Evolutionary conservation across 2,888 invertebrate genomes (phyloP), one percentile per base, ranked within the genome.

Genomic region (Zaprionus obscuricornis): DNA sequence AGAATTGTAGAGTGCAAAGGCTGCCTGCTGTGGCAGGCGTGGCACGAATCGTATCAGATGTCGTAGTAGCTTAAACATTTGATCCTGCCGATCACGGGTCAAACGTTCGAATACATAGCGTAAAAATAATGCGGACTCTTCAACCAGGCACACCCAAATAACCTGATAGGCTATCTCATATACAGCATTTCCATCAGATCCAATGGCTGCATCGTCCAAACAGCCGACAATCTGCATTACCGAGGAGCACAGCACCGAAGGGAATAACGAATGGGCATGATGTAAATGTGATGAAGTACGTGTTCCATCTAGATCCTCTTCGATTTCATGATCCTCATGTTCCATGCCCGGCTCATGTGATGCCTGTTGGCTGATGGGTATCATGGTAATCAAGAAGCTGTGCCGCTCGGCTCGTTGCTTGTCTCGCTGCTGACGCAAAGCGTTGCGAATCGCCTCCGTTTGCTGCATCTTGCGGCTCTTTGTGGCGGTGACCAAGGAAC

Each of bases 391-490:
- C 31, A 97, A 93, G 89, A 98, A 99, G 81, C 97, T 97, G 89
- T 98, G 98, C 8, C 99, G 91, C 87, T 98, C 98, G n/a, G 95
- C 95, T 4, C 97, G 92, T 88, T 97, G 96, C 86, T 98, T 97
- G 87, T 98, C 98, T 86, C 98, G 98, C 75, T 98, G 97, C 29
- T 97, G 97, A 87, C 98, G 96, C 11, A 99, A 91, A 0, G 99
- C 99, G 90, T 95, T 94, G 85, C 98, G 96, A 54, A 99, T 97
- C 58, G 99, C 94, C 91, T 99, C 99, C 13, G 99, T 98, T 90
- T 99, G 98, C 89, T 99, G 99, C 89, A 99, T 99, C 88, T 99
- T 97, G 13, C 99, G 93, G 0, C 99, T 99, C 89, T 99, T 98
- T 0, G 99, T 99, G 6, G 99, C 99, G 17, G 99, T 99, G 37